phyloP scores from a whole-genome alignment of 2,888 invertebrate species.

The Halictus ligatus region DNA sequence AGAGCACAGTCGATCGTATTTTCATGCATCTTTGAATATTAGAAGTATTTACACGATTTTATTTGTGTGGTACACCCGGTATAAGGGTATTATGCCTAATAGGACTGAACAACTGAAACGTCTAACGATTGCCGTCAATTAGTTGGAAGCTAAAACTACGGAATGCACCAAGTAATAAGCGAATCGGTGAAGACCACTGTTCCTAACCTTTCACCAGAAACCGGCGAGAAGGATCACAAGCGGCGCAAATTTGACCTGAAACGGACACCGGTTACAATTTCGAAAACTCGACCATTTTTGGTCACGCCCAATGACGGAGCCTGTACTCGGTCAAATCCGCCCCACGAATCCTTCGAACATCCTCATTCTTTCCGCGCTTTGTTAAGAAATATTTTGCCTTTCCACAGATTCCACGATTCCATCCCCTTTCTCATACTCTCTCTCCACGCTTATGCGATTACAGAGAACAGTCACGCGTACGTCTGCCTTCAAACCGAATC shows the following conservation, averaged over 20 bases:
- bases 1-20: too few species aligned
- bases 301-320: constrained; percentile 63
- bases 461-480: constrained; percentile 15
- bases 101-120: background rate
- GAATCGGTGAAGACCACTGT: constrained; percentile 8
- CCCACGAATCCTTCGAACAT: constrained; percentile 31
- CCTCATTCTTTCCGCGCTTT: constrained; percentile 7
- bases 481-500: constrained; percentile 19
- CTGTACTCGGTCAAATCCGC: constrained; percentile 53
- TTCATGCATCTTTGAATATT: background rate
- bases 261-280: constrained; percentile 71
- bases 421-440: constrained; percentile 4
- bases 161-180: background rate
- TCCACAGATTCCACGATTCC: constrained; percentile 21
- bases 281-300: constrained; percentile 59
- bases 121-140: background rate
- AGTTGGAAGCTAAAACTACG: background rate
- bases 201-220: constrained; percentile 22
- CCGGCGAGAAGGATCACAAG: constrained; percentile 47
- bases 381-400: constrained; percentile 13
- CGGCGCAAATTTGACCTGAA: constrained; percentile 74
- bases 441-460: constrained; percentile 42
- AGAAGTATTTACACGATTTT: background rate
- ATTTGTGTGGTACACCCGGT: background rate
- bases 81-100: background rate